A percentile compares a stretch with the other conserved stretches of the same genome.
Conservation (phyloP, 2,888 invertebrate species). For the Cephus pulcher region DNA sequence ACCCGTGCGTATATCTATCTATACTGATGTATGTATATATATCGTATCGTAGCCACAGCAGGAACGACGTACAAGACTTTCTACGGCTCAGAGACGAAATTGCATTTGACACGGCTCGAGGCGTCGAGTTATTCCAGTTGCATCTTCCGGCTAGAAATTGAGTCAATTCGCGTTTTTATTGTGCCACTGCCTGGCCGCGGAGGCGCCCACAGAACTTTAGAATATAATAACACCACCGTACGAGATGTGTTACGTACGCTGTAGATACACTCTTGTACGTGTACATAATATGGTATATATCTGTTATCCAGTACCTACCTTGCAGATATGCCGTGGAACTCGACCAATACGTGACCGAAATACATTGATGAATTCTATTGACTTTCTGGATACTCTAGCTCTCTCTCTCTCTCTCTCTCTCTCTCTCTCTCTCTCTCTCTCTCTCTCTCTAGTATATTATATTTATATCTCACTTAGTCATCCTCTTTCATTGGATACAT, state of each 20-base stretch:
- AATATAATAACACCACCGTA: conserved; percentile 15
- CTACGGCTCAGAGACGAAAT: neutral
- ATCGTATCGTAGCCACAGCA: too few species aligned
- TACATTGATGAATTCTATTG: conserved; percentile 39
- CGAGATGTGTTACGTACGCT: too few species aligned
- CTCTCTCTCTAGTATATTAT: too few species aligned
- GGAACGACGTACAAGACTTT: too few species aligned
- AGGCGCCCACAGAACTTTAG: too few species aligned
- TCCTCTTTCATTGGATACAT: too few species aligned
- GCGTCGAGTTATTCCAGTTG: conserved; percentile 23
- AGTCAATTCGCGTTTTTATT: conserved; percentile 24
- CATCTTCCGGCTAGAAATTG: conserved; percentile 22
- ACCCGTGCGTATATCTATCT: too few species aligned
- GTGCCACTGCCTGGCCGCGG: neutral
- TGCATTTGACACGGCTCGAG: conserved; percentile 4
- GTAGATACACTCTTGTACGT: conserved; percentile 19
- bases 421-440: neutral
- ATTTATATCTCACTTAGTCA: too few species aligned
- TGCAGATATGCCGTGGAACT: conserved; percentile 26
- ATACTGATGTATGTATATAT: too few species aligned
- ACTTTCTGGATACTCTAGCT: conserved; percentile 18
- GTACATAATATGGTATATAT: conserved; percentile 32
- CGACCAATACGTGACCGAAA: conserved; percentile 43
- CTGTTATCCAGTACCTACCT: conserved; percentile 32
- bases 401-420: neutral